Conservation (phyloP, 2,888 invertebrate species). For the Ceratothoa steindachneri region DNA sequence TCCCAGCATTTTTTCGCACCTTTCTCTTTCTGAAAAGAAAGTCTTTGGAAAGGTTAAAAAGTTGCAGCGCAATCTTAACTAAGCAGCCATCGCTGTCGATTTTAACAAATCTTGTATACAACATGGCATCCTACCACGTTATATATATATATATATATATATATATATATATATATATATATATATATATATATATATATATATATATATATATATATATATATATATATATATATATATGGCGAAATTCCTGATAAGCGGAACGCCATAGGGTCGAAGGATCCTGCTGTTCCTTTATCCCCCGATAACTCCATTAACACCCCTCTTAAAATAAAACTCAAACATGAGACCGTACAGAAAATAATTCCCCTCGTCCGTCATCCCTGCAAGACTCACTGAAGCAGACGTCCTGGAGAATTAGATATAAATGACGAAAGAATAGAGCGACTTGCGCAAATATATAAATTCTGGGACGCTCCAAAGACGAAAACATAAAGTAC, state of each 20-base stretch:
- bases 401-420: not conserved
- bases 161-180: not conserved
- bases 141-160: too few relatives aligned
- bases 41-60: too few relatives aligned
- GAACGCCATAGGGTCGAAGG: too few relatives aligned
- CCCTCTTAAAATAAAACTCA: not conserved
- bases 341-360: too few relatives aligned
- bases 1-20: too few relatives aligned
- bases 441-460: not conserved
- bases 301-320: not conserved
- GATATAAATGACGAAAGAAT: not conserved
- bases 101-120: too few relatives aligned
- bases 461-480: not conserved
- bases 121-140: too few relatives aligned
- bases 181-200: not conserved
- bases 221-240: not conserved
- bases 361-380: too few relatives aligned
- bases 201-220: not conserved
- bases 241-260: too few relatives aligned
- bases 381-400: not conserved
- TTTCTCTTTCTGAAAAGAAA: too few relatives aligned
- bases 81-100: too few relatives aligned
- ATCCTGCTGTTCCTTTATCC: not conserved
- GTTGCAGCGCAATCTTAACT: too few relatives aligned
- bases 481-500: not conserved